phyloP scores from a whole-genome alignment of 2,888 invertebrate genomes.

The Serripes groenlandicus region DNA sequence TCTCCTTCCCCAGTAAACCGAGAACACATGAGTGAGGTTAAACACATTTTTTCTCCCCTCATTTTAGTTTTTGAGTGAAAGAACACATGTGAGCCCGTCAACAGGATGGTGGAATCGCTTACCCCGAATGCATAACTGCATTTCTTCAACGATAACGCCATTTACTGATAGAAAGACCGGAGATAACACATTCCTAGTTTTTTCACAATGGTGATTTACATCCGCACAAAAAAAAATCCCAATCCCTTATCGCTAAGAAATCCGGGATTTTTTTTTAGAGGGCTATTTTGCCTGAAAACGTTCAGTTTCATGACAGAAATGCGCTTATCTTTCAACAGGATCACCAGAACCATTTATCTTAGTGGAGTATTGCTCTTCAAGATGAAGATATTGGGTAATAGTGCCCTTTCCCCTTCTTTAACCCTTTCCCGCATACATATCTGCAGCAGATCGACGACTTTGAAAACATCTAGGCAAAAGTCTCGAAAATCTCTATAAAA shows the following conservation, averaged over 20 bases:
- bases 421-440: too few relatives aligned
- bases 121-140: slow-evolving; percentile 57
- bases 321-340: not conserved
- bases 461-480: too few relatives aligned
- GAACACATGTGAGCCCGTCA: slow-evolving; percentile 61
- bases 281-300: not conserved
- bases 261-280: not conserved
- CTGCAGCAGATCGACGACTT: too few relatives aligned
- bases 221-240: slow-evolving; percentile 17
- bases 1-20: not conserved
- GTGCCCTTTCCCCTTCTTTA: not conserved
- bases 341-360: slow-evolving; percentile 7
- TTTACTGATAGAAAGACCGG: slow-evolving; percentile 49
- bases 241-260: not conserved
- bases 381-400: not conserved
- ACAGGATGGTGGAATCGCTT: slow-evolving; percentile 38
- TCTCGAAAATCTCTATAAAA: too few relatives aligned
- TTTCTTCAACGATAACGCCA: slow-evolving; percentile 54
- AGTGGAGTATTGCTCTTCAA: not conserved
- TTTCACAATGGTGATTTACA: slow-evolving; percentile 29
- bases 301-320: slow-evolving; percentile 9
- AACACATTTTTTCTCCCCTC: slow-evolving; percentile 21
- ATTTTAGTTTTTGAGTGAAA: slow-evolving; percentile 49
- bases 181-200: slow-evolving; percentile 33
- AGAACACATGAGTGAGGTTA: not conserved